Conservation (phyloP, 2,888 invertebrate species). For the Dendrolimus pini region DNA sequence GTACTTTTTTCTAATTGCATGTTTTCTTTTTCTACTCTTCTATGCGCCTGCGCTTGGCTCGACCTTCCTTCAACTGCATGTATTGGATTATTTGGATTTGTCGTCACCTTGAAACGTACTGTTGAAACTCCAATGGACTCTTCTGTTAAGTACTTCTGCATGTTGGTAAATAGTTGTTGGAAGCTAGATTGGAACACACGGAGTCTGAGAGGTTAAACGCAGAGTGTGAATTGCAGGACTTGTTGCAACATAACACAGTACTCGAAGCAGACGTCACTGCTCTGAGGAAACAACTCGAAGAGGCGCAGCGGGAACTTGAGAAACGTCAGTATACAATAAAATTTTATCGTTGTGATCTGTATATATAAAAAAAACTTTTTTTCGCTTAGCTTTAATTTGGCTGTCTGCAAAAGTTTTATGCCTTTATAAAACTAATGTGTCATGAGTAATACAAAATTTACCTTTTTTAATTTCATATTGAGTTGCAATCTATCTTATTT, state of each 20-base stretch:
- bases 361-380: too few species aligned
- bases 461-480: too few species aligned
- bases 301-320: conserved; percentile 46
- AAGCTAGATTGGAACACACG: conserved; percentile 79
- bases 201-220: conserved; percentile 79
- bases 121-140: conserved; percentile 10
- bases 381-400: too few species aligned
- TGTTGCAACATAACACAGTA: conserved; percentile 81
- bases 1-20: conserved; percentile 52
- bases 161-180: conserved; percentile 70
- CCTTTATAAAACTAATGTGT: too few species aligned
- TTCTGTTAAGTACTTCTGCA: conserved; percentile 38
- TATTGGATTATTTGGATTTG: conserved; percentile 8
- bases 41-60: conserved; percentile 31
- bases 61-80: conserved; percentile 33
- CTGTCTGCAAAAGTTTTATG: too few species aligned
- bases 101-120: background rate
- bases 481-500: too few species aligned
- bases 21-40: conserved; percentile 49
- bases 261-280: conserved; percentile 77
- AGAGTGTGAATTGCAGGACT: conserved; percentile 77
- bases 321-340: conserved; percentile 45
- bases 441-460: too few species aligned
- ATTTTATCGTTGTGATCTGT: too few species aligned
- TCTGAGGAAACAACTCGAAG: conserved; percentile 62